These are phyloP conservation scores for Macrophya annulata DNA, from an alignment of 2,888 invertebrate species.

Conservation along the genomic window DNA sequence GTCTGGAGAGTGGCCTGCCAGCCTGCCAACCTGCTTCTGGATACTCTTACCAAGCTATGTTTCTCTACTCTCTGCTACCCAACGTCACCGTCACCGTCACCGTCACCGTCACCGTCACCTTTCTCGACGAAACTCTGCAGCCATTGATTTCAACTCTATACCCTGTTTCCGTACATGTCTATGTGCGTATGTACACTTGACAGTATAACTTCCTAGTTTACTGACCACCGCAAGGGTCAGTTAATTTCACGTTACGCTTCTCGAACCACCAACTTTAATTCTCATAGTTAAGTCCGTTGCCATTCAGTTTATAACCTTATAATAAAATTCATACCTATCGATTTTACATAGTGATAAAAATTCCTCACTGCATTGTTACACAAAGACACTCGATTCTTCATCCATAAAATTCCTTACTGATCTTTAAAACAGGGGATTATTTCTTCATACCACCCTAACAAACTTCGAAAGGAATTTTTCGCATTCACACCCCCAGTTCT, in stretches of 20 bases:
- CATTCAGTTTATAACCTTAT: background rate
- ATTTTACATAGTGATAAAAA: background rate
- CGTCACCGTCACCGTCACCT: too few relatives aligned
- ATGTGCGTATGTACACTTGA: background rate
- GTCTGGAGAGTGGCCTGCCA: slow-evolving; percentile 19
- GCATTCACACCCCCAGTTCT: background rate
- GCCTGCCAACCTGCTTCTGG: background rate
- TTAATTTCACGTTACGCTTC: background rate
- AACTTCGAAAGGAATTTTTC: background rate
- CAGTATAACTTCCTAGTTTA: slow-evolving; percentile 9
- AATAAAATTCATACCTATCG: background rate
- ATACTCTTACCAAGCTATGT: slow-evolving; percentile 6
- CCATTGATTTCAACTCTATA: background rate
- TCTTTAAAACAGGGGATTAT: background rate
- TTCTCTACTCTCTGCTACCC: background rate
- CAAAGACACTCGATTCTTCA: background rate
- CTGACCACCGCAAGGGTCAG: background rate
- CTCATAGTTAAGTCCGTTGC: background rate
- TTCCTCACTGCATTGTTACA: background rate
- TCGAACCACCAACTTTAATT: background rate
- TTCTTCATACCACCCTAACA: background rate
- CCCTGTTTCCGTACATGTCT: background rate
- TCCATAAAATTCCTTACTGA: slow-evolving; percentile 1
- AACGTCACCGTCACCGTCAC: background rate
- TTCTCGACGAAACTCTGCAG: slow-evolving; percentile 7